Evolutionary conservation across 2,113 vertebrate species (phyloP), one percentile per base, ranked within the genome.

Genomic region (Tachuris rubrigastra): DNA sequence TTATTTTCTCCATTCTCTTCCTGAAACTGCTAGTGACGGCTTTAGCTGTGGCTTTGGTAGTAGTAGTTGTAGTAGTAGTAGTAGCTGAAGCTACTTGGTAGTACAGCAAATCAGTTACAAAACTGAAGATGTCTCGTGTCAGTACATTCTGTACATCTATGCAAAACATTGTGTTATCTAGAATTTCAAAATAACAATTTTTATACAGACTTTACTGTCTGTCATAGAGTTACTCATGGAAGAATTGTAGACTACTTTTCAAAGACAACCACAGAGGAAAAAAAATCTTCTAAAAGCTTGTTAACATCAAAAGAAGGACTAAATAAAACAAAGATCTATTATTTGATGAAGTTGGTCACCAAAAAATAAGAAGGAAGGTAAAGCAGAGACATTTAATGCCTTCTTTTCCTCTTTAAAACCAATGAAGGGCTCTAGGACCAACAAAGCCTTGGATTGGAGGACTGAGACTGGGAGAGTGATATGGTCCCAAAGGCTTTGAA

Each of bases 371-470:
- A 60, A 62, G 24, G 16, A 86, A 66, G 14, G 31, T 24, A 30
- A 19, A 79, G 4, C 14, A 52, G 22, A 60, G 10, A 28, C 5
- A 39, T 53, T 58, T 78, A 46, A 31, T 46, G 8, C 7, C 24
- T 24, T 18, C n/a, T 47, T 69, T 11, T 2, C 14, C 2, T 84
- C 31, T 89, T 84, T 67, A 72, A 71, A 60, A 30, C 2, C 52
- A 60, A 0, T n/a, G 8, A 71, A 56, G 8, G 12, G 2, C 13
- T 31, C 37, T 47, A 25, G 14, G 12, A 49, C 3, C 10, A 14
- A 5, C 0, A 3, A 30, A 77, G 14, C 8, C 5, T 21, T 42
- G 28, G 5, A 5, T 2, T 80, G 46, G 41, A 79, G 3, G 17
- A 62, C 10, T 24, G 12, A 47, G 12, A 47, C 62, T 49, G 22